Evolutionary conservation across 2,888 invertebrate genomes (phyloP).

Genomic region (Phytoseiulus persimilis): DNA sequence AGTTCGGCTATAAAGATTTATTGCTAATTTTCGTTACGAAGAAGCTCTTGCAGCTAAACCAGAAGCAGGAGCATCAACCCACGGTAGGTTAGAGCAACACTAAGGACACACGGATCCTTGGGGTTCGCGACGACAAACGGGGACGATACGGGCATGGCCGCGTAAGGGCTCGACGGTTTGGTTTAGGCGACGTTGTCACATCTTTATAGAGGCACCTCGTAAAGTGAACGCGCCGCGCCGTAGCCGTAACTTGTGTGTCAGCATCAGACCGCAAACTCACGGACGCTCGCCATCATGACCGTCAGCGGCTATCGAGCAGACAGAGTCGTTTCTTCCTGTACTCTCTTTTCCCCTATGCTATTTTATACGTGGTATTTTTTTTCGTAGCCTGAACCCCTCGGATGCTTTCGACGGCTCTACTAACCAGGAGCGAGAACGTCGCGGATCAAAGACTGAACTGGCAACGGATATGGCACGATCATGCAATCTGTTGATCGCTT

Average conservation of each 20-base stretch:
- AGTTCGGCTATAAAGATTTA: conserved; percentile 39
- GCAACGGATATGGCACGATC: no score
- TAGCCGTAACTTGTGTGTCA: conserved; percentile 24
- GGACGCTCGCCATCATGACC: not conserved
- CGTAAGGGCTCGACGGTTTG: not conserved
- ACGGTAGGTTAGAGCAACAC: not conserved
- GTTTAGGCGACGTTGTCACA: conserved; percentile 32
- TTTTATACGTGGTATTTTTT: not conserved
- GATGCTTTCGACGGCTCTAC: not conserved
- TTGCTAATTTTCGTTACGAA: conserved; percentile 37
- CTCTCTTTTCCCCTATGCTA: not conserved
- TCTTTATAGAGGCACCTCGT: conserved; percentile 14
- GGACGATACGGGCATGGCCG: not conserved
- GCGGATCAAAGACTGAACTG: not conserved
- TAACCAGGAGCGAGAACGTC: not conserved
- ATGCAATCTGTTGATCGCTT: no score
- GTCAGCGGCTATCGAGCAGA: not conserved
- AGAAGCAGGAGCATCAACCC: not conserved
- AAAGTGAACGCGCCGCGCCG: conserved; percentile 5
- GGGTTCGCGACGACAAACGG: not conserved
- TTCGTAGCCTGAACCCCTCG: not conserved
- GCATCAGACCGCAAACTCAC: not conserved
- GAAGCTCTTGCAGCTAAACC: conserved; percentile 17
- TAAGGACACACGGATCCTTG: not conserved
- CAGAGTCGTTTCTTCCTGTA: not conserved